These are phyloP conservation scores for Acipenser ruthenus DNA, from an alignment of 2,797 vertebrate species.

Conservation along the genomic window DNA sequence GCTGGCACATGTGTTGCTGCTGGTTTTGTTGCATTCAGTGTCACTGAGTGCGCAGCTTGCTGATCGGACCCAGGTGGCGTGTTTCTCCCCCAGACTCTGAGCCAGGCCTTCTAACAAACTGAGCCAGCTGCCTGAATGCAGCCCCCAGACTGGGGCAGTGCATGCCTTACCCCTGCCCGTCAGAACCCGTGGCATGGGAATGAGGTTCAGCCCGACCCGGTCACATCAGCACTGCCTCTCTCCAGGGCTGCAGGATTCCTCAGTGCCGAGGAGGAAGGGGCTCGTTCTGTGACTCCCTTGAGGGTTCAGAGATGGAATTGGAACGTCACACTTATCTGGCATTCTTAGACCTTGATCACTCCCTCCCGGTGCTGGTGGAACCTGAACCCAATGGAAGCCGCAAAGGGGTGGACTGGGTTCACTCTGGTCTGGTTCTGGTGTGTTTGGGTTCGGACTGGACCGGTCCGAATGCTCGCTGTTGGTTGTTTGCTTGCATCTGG, in stretches of 20 bases:
- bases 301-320: no score
- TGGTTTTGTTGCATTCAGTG: background rate
- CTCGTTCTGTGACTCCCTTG: slow-evolving; percentile 6
- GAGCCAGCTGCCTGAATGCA: slow-evolving; percentile 13
- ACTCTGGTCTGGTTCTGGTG: slow-evolving; percentile 31
- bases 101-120: slow-evolving; percentile 37
- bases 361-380: background rate
- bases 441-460: background rate
- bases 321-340: slow-evolving; percentile 2
- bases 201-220: slow-evolving; percentile 3
- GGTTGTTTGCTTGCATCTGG: slow-evolving; percentile 37
- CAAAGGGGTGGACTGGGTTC: background rate
- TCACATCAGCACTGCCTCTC: background rate
- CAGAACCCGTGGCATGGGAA: slow-evolving; percentile 33
- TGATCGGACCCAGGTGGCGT: slow-evolving; percentile 9
- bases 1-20: no score
- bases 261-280: slow-evolving; percentile 7
- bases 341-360: slow-evolving; percentile 11
- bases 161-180: slow-evolving; percentile 28
- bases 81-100: slow-evolving; percentile 16
- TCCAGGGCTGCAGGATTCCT: background rate
- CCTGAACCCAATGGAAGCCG: no score
- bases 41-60: slow-evolving; percentile 12
- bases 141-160: slow-evolving; percentile 13
- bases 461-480: slow-evolving; percentile 12